Base-by-base conservation (phyloP, 2,888 invertebrate genomes). In the Pelosia muscerda region DNA sequence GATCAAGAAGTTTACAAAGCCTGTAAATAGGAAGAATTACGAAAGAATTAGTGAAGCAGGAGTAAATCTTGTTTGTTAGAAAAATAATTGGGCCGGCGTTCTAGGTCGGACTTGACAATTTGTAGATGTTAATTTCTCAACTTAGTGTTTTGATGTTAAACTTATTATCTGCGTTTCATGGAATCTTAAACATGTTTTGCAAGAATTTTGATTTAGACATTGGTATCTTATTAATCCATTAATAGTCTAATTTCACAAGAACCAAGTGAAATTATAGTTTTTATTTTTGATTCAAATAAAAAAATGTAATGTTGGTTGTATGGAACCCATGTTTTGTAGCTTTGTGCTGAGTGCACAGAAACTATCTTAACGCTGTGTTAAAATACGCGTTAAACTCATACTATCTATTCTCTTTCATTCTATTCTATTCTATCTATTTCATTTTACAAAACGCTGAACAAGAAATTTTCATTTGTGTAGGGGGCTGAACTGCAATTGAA, bases 1-100 rank as follows among this genome's bases (percentile, higher is more conserved):
- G 34, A 61, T 63, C 56, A 34, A 56, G 31, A 66, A 60, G 53
- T 60, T 62, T 19, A 31, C 23, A 22, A 62, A 62, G 49, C 22
- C 8, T 59, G 31, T 57, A 56, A 64, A 64, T 38, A 28, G 3
- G 53, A 61, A 31, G 42, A 67, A 64, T 62, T 67, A 64, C 38
- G 22, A 61, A 49, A 61, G 22, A 56, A 64, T 64, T 57, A 49
- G 55, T 60, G 31, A 59, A 56, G 53, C 10, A 49, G 5, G 25
- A 34, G 38, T 63, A 23, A 38, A 55, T 22, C n/a, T 59, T 63
- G 63, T 63, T 68, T 58, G 25, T 55, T 63, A 22, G 5, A 26
- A 67, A 58, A 54, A 58, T 58, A 54, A 34, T 63, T 59, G 55
- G n/a, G 49, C 49, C n/a, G n/a, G 6, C 56, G 55, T 49, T 49